Percentiles rank a stretch among this genome's conserved stretches.
phyloP scores from a whole-genome alignment of 2,113 vertebrate genomes.

The Anthoscopus minutus region DNA sequence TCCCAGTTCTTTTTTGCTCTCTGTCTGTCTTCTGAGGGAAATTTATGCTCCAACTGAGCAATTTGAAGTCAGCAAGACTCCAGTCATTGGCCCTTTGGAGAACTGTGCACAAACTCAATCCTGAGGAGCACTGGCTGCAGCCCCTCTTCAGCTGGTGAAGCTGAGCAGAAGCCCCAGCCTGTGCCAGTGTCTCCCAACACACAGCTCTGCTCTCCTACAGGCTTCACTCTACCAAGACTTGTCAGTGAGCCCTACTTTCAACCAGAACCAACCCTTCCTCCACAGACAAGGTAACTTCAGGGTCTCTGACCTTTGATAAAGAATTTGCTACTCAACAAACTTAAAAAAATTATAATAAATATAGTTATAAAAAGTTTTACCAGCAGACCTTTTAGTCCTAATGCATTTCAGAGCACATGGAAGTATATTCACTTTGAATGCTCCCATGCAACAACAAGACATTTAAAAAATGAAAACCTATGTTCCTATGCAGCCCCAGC shows the following conservation, averaged over 20 bases:
- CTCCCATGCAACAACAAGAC: background rate
- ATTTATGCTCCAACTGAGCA: background rate
- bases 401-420: background rate
- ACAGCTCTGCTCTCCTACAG: background rate
- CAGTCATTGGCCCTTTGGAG: background rate
- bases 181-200: background rate
- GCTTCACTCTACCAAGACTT: background rate
- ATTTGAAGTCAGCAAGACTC: background rate
- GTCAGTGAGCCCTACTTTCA: background rate
- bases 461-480: constrained; percentile 5
- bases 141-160: background rate
- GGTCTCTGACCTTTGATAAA: background rate
- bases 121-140: background rate
- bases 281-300: background rate
- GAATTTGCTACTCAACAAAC: background rate
- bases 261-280: background rate
- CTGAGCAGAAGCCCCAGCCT: background rate
- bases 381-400: background rate
- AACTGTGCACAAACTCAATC: background rate
- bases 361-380: background rate
- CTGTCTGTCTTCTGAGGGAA: background rate
- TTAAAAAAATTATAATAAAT: too few relatives aligned
- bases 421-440: background rate
- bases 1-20: background rate
- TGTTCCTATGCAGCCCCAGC: background rate